Evolutionary conservation across 2,113 vertebrate genomes (phyloP).

Genomic region (Chinchilla lanigera): DNA sequence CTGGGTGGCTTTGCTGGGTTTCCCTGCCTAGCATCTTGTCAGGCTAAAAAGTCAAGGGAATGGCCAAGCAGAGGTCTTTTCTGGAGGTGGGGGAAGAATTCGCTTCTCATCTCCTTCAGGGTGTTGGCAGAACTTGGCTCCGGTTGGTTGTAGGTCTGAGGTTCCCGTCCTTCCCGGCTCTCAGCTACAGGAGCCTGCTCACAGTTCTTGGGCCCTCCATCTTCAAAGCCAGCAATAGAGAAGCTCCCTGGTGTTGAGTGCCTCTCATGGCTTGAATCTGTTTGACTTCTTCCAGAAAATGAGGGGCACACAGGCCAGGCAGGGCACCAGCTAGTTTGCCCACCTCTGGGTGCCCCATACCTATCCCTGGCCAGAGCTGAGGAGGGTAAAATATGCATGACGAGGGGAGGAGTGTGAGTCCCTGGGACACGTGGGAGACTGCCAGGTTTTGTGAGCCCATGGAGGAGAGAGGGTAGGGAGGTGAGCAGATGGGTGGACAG

Average conservation of each 20-base stretch:
- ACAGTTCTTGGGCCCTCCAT: neutral
- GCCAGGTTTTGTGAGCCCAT: neutral
- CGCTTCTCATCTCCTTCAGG: neutral
- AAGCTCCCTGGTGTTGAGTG: neutral
- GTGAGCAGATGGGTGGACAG: neutral
- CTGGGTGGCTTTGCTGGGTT: neutral
- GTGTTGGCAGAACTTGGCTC: neutral
- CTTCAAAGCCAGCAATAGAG: neutral
- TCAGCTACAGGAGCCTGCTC: neutral
- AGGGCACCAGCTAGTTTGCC: neutral
- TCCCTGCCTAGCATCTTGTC: neutral
- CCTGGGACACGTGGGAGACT: neutral
- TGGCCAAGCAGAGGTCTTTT: neutral
- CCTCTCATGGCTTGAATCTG: neutral
- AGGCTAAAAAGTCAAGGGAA: neutral
- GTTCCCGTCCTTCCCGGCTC: neutral
- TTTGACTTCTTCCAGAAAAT: neutral
- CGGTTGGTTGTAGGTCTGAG: rapidly evolving
- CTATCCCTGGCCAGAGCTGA: neutral
- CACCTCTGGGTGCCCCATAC: neutral
- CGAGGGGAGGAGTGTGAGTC: neutral
- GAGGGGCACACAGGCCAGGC: neutral
- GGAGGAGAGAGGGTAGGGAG: neutral
- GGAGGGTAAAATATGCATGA: neutral
- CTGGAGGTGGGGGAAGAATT: neutral